These are phyloP conservation scores for Dryoscopus gambensis DNA, from an alignment of 2,113 vertebrate genomes.

Conservation along the genomic window DNA sequence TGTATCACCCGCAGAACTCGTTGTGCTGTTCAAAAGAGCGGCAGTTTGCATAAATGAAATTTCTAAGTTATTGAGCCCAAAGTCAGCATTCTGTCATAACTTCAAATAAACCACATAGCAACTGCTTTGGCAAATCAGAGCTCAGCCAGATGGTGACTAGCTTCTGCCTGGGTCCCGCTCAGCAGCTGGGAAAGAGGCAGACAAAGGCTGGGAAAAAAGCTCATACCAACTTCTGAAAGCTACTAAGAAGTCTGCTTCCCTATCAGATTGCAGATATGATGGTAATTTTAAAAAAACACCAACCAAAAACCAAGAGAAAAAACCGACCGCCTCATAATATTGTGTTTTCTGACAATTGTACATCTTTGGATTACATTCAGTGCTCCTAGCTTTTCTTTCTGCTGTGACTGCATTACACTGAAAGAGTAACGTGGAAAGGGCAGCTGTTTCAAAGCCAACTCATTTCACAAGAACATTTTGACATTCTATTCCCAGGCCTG, in stretches of 20 bases:
- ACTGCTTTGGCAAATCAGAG: constrained; percentile 35
- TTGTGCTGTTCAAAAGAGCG: neutral
- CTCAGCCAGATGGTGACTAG: neutral
- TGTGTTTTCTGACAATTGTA: too few relatives aligned
- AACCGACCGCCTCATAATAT: accelerated
- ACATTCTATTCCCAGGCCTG: neutral
- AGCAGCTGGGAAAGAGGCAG: neutral
- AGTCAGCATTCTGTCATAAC: constrained; percentile 36
- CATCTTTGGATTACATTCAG: neutral
- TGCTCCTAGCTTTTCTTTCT: neutral
- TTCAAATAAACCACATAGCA: constrained; percentile 55
- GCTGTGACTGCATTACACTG: neutral
- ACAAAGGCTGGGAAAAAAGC: neutral
- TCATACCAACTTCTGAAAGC: neutral
- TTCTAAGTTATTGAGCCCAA: constrained; percentile 1
- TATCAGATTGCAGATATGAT: neutral
- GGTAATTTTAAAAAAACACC: too few relatives aligned
- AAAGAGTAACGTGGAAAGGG: neutral
- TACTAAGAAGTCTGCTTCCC: neutral
- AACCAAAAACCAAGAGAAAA: neutral
- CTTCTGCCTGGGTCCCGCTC: neutral
- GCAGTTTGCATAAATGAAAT: constrained; percentile 12
- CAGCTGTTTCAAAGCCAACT: neutral
- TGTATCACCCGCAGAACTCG: neutral
- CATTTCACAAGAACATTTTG: neutral